These are phyloP conservation scores for Phalacrocorax carbo DNA, from an alignment of 2,113 vertebrate species.

Conservation along the genomic window DNA sequence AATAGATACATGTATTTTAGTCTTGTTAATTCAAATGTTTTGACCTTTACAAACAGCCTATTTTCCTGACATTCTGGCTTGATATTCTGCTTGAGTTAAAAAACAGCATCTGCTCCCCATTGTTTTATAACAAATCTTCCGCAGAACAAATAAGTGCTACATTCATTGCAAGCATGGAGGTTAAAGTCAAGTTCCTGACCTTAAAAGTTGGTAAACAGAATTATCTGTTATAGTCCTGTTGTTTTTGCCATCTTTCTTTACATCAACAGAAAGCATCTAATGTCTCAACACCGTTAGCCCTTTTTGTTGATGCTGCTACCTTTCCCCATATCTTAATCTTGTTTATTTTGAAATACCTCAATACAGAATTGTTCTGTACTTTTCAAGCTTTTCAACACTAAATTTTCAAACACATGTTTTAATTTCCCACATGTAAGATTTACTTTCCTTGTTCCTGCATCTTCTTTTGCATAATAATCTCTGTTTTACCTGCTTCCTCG, in stretches of 20 bases:
- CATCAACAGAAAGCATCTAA: background rate
- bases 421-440: background rate
- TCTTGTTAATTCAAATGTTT: background rate
- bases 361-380: background rate
- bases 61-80: background rate
- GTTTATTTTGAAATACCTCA: background rate
- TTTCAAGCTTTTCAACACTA: background rate
- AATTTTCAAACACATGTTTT: background rate
- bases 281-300: background rate
- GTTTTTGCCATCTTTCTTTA: background rate
- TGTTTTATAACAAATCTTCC: background rate
- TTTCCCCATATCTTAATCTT: background rate
- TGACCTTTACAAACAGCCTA: background rate
- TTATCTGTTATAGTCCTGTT: background rate
- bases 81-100: background rate
- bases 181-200: background rate
- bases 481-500: background rate
- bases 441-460: background rate
- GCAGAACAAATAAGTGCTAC: background rate
- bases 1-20: background rate
- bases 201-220: background rate
- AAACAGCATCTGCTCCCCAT: background rate
- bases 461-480: background rate
- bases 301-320: background rate
- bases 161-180: background rate